Evolutionary conservation across 2,113 vertebrate species (phyloP).

Genomic region (Atractosteus spatula): DNA sequence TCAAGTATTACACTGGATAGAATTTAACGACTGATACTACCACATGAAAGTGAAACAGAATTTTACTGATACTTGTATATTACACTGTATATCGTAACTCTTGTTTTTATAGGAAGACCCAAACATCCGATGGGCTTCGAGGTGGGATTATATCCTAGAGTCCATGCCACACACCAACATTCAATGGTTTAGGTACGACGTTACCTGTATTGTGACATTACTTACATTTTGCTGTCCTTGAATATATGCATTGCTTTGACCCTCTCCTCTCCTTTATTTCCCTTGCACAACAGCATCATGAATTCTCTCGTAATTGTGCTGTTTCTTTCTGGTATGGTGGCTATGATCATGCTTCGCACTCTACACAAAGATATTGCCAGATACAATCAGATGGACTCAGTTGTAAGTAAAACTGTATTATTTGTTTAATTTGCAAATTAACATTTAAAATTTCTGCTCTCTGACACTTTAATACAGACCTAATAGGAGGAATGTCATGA

Average conservation of each 20-base stretch:
- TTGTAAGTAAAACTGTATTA: constrained; percentile 39
- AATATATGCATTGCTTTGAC: not conserved
- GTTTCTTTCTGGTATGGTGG: constrained; percentile 92
- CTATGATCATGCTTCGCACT: constrained; percentile 91
- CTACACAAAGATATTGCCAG: constrained; percentile 94
- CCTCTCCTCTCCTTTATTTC: not conserved
- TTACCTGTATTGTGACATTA: not conserved
- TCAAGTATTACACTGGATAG: too few species aligned
- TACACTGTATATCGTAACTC: not conserved
- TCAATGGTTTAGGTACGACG: constrained; percentile 89
- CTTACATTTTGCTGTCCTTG: not conserved
- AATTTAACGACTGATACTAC: too few species aligned
- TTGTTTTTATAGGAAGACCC: constrained; percentile 72
- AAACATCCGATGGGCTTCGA: constrained; percentile 84
- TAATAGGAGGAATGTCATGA: too few species aligned
- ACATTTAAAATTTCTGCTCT: too few species aligned
- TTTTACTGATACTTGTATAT: too few species aligned
- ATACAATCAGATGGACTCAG: constrained; percentile 90
- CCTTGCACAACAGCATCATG: constrained; percentile 75
- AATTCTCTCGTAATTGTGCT: constrained; percentile 94
- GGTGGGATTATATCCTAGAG: constrained; percentile 95
- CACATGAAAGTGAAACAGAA: too few species aligned
- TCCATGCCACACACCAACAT: constrained; percentile 94
- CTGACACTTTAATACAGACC: too few species aligned
- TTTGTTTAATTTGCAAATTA: too few species aligned